These are phyloP conservation scores for Aricia artaxerxes DNA, from an alignment of 2,888 invertebrate species.

Conservation along the genomic window DNA sequence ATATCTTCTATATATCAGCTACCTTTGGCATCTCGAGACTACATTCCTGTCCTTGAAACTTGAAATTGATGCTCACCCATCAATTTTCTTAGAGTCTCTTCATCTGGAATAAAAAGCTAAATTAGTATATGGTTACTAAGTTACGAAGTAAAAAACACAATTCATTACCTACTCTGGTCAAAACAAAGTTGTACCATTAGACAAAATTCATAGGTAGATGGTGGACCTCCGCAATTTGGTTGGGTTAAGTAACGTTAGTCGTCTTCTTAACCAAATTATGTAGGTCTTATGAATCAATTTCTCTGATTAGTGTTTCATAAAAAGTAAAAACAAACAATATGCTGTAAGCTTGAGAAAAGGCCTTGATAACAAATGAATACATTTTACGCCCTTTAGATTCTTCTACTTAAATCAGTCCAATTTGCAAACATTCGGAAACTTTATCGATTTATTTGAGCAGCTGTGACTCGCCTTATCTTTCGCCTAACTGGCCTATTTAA, in stretches of 20 bases:
- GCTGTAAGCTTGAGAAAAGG: background rate
- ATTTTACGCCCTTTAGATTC: background rate
- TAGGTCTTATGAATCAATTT: too few relatives aligned
- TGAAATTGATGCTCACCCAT: constrained; percentile 27
- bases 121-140: constrained; percentile 5
- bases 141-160: too few relatives aligned
- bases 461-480: constrained; percentile 1
- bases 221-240: too few relatives aligned
- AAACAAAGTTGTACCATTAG: too few relatives aligned
- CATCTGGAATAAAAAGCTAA: constrained; percentile 57
- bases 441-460: constrained; percentile 20
- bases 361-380: background rate
- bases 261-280: too few relatives aligned
- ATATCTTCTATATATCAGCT: constrained; percentile 59
- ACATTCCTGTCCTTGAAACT: constrained; percentile 42
- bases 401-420: background rate
- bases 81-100: constrained; percentile 53
- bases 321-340: too few relatives aligned
- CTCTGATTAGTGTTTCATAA: too few relatives aligned
- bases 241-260: too few relatives aligned
- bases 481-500: background rate
- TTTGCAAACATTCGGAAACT: constrained; percentile 1
- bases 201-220: too few relatives aligned
- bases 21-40: constrained; percentile 71
- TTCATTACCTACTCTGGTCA: too few relatives aligned